phyloP scores from a whole-genome alignment of 2,113 vertebrate species.

The Nycticryphes semicollaris region DNA sequence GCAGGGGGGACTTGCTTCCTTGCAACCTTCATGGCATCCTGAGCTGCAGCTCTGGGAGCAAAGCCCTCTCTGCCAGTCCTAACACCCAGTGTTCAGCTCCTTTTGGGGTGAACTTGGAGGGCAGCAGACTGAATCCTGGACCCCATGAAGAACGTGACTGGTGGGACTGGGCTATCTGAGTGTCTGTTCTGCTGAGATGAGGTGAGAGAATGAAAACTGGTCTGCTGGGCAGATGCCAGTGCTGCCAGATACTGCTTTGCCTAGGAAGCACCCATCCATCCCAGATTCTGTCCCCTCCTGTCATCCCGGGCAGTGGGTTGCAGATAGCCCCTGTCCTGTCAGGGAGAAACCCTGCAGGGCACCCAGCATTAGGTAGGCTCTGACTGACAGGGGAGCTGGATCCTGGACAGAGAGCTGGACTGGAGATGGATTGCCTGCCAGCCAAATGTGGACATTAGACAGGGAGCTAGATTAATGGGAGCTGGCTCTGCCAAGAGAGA shows the following conservation, averaged over 20 bases:
- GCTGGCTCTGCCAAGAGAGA: conserved; percentile 55
- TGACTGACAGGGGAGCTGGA: conserved; percentile 28
- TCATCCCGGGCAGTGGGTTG: not conserved
- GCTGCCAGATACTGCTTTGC: not conserved
- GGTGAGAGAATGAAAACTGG: not conserved
- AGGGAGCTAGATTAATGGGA: conserved; percentile 65
- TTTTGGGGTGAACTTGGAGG: not conserved
- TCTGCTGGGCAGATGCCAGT: not conserved
- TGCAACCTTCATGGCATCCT: not conserved
- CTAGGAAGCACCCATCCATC: not conserved
- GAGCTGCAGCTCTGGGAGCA: not conserved
- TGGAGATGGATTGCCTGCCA: conserved; percentile 60
- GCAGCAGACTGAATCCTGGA: not conserved
- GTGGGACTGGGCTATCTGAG: not conserved
- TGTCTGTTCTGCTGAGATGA: not conserved
- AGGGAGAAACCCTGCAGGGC: not conserved
- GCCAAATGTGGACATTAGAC: conserved; percentile 42
- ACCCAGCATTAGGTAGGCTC: not conserved
- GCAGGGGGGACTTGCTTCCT: not conserved
- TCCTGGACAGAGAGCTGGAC: conserved; percentile 2
- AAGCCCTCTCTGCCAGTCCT: not conserved
- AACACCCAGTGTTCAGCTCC: not conserved
- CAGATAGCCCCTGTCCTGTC: not conserved
- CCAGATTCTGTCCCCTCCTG: not conserved
- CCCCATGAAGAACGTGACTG: fast-evolving